Base-by-base conservation (phyloP, 2,113 vertebrate genomes). In the Halcyon malimbica region DNA sequence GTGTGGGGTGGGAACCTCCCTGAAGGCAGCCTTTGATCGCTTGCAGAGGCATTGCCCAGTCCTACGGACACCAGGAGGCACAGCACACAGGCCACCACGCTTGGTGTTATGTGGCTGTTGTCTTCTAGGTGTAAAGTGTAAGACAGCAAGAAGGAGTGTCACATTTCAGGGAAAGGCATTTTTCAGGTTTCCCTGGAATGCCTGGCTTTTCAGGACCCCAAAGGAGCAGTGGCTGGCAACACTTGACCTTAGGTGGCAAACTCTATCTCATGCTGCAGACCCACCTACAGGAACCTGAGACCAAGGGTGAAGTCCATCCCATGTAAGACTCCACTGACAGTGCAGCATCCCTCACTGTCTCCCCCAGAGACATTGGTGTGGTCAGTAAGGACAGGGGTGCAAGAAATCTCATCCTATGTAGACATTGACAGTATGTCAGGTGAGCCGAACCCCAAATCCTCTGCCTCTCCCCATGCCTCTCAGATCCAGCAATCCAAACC, bases 281-380 rank as follows among this genome's bases (percentile, higher is more conserved):
- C 42, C 56, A n/a, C 60, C 33, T 24, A 16, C 0, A 1, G 37
- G 67, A n/a, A 64, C 21, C 56, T 65, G 63, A 76, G 50, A 5
- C 35, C 0, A 2, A 70, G 17, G 13, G 7, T 62, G 19, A 31
- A 63, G 29, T 29, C 67, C 62, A 8, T n/a, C 7, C 64, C 53
- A 23, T 17, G 37, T n/a, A 6, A 10, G 23, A 9, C 18, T 10
- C 16, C 31, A 29, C 7, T 2, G 0, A 3, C 13, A 57, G 41
- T 19, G 63, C 48, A 83, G 48, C 1, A 2, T n/a, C n/a, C 19
- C 39, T 59, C 0, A 0, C n/a, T n/a, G 53, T 18, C 23, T 56
- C 19, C 16, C 26, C 16, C n/a, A 18, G 48, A 24, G 50, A 39
- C n/a, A 41, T 5, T 41, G 57, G 8, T 3, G 46, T 46, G 69